A percentile compares a stretch with the other conserved stretches of the same genome.
Conservation (phyloP, 1,140 invertebrate species). For the Thaumatotibia leucotreta region DNA sequence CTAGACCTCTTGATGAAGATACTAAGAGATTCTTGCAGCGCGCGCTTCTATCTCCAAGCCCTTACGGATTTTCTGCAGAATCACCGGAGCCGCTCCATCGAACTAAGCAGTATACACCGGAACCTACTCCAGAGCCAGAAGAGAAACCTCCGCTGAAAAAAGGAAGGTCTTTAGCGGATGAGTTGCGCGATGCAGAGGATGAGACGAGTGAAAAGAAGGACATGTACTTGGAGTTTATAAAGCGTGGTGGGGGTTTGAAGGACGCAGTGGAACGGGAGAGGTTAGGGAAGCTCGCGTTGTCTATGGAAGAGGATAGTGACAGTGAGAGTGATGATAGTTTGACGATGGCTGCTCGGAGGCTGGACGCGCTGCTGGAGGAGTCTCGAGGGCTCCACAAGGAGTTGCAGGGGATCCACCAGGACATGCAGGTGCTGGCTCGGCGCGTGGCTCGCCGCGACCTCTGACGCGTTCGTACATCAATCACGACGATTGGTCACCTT, state of each 20-base stretch:
- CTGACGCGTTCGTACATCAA: constrained; percentile 61
- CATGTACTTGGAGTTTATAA: constrained; percentile 41
- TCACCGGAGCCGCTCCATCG: constrained; percentile 28
- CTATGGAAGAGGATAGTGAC: constrained; percentile 66
- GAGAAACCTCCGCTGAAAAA: constrained; percentile 21
- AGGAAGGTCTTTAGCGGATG: constrained; percentile 54
- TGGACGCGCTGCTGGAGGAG: constrained; percentile 68
- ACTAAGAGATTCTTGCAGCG: constrained; percentile 54
- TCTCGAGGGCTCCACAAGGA: constrained; percentile 63
- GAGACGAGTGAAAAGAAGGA: constrained; percentile 47
- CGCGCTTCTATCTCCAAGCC: constrained; percentile 43
- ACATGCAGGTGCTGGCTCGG: constrained; percentile 73
- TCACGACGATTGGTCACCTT: background rate
- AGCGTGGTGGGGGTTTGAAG: constrained; percentile 36
- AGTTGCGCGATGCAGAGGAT: constrained; percentile 60
- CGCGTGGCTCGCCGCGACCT: constrained; percentile 55
- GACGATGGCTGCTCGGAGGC: constrained; percentile 50
- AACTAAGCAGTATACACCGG: constrained; percentile 13
- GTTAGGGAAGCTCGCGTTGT: constrained; percentile 61
- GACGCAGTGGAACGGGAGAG: constrained; percentile 61
- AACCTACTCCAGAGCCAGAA: constrained; percentile 14
- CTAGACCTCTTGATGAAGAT: constrained; percentile 60
- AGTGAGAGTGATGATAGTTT: constrained; percentile 45
- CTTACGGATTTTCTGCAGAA: constrained; percentile 24
- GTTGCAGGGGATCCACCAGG: constrained; percentile 67